A percentile compares a stretch with the other conserved stretches of the same genome.
Evolutionary conservation across 1,140 invertebrate genomes (phyloP).

Genomic region (Phenacoccus solenopsis): DNA sequence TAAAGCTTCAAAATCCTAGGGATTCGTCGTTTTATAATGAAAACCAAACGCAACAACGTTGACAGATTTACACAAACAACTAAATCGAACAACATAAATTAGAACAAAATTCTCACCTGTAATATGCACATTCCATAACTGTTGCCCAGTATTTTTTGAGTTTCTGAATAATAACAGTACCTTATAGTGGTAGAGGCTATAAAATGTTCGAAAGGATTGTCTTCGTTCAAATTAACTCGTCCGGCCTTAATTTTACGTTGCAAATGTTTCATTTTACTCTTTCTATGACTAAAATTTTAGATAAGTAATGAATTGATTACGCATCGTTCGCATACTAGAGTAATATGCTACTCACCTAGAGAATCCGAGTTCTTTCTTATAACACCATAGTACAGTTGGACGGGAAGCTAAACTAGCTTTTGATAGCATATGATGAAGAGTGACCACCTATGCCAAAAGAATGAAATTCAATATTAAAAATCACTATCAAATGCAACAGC

Average conservation of each 20-base stretch:
- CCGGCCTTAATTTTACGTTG: constrained; percentile 80
- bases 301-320: background rate
- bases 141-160: constrained; percentile 93
- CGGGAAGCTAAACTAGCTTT: constrained; percentile 85
- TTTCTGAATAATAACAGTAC: constrained; percentile 96
- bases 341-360: constrained; percentile 49
- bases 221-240: constrained; percentile 82
- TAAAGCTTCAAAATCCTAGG: constrained; percentile 93
- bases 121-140: constrained; percentile 96
- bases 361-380: constrained; percentile 92
- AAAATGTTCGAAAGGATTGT: constrained; percentile 95
- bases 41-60: background rate
- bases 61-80: background rate
- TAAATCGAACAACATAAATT: constrained; percentile 8
- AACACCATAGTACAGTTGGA: constrained; percentile 94
- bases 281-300: constrained; percentile 56
- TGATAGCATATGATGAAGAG: constrained; percentile 92
- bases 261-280: constrained; percentile 79
- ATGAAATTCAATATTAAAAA: background rate
- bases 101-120: constrained; percentile 47
- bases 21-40: constrained; percentile 21
- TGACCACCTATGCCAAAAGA: constrained; percentile 58
- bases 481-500: background rate
- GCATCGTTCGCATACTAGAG: constrained; percentile 17
- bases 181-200: constrained; percentile 91